Percentiles rank a stretch among this genome's conserved stretches.
Evolutionary conservation across 1,140 invertebrate genomes (phyloP).

Genomic region (Trichonephila clavipes): DNA sequence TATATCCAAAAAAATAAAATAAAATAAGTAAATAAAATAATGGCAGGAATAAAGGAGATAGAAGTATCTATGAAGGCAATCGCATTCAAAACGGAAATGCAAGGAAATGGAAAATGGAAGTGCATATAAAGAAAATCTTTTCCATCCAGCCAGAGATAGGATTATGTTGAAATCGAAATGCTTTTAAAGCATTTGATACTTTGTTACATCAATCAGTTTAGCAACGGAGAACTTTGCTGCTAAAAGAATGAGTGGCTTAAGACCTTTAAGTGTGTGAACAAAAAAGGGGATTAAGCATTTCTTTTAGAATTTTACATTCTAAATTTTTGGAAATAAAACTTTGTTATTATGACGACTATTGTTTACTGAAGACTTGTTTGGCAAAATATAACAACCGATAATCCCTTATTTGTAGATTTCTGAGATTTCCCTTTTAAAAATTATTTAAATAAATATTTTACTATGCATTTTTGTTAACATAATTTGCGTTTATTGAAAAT

Average conservation of each 20-base stretch:
- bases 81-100: constrained; percentile 43
- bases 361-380: too few species aligned
- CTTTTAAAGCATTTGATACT: constrained; percentile 53
- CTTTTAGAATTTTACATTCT: too few species aligned
- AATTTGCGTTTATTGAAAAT: too few species aligned
- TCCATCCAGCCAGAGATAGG: constrained; percentile 16
- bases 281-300: neutral
- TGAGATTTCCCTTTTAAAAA: too few species aligned
- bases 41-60: constrained; percentile 10
- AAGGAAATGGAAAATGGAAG: constrained; percentile 60
- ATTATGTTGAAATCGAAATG: constrained; percentile 52
- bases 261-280: neutral
- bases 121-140: constrained; percentile 36
- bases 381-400: too few species aligned
- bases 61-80: constrained; percentile 40
- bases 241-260: neutral
- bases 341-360: too few species aligned
- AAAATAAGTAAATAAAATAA: constrained; percentile 55
- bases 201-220: constrained; percentile 55
- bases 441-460: too few species aligned
- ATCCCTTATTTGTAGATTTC: too few species aligned
- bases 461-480: too few species aligned
- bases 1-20: constrained; percentile 52
- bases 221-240: neutral
- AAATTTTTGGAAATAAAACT: too few species aligned